A percentile compares a stretch with the other conserved stretches of the same genome.
Evolutionary conservation across 2,888 invertebrate genomes (phyloP).

Genomic region (Tipula helvola): DNA sequence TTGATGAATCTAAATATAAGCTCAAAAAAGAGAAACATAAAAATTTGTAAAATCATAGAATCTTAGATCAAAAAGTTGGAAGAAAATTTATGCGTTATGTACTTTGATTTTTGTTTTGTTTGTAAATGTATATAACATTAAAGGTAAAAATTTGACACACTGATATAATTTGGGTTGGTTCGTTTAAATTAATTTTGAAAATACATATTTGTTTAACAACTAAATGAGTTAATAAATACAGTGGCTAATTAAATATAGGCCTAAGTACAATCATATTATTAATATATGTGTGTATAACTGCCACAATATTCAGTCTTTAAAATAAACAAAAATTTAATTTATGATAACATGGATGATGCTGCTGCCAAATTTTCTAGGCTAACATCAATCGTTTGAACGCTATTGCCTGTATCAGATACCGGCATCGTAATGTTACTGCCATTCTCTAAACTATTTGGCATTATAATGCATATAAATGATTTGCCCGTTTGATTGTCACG

Average conservation of each 20-base stretch:
- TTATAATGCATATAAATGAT: slow-evolving; percentile 82
- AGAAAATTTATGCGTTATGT: neutral
- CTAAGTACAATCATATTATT: neutral
- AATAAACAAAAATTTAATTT: neutral
- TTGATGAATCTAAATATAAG: neutral
- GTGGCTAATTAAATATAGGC: neutral
- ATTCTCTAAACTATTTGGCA: slow-evolving; percentile 51
- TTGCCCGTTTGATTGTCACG: slow-evolving; percentile 66
- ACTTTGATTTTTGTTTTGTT: neutral
- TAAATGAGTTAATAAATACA: neutral
- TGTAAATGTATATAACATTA: too few species aligned
- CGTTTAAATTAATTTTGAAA: neutral
- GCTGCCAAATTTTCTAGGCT: slow-evolving; percentile 23
- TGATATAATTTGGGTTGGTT: neutral
- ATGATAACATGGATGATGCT: neutral
- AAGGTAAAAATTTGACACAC: neutral
- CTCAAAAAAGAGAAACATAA: neutral
- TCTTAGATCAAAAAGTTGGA: neutral
- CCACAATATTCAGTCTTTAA: neutral
- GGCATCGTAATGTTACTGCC: slow-evolving; percentile 30
- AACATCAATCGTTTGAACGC: slow-evolving; percentile 33
- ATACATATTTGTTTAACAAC: neutral
- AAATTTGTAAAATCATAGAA: neutral
- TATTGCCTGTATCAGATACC: slow-evolving; percentile 32
- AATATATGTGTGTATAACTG: neutral